phyloP scores from a whole-genome alignment of 2,888 invertebrate genomes.

The Philereme vetulata region DNA sequence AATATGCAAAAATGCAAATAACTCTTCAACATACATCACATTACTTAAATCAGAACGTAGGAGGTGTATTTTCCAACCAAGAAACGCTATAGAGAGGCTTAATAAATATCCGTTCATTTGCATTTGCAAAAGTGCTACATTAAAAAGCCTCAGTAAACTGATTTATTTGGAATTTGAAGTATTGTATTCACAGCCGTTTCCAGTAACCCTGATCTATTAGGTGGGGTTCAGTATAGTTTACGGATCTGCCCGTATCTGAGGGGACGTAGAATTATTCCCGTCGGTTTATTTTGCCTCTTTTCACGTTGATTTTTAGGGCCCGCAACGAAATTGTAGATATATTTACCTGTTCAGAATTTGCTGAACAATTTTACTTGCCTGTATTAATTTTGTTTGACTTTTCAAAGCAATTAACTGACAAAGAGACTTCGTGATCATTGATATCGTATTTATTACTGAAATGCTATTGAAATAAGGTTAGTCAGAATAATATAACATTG shows the following conservation, averaged over 20 bases:
- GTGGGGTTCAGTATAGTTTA: conserved; percentile 63
- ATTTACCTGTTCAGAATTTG: conserved; percentile 31
- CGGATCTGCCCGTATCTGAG: conserved; percentile 60
- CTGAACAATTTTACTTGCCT: conserved; percentile 28
- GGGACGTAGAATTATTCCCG: conserved; percentile 67
- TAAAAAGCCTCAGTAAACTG: too few relatives aligned
- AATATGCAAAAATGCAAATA: too few relatives aligned
- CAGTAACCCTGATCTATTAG: conserved; percentile 44
- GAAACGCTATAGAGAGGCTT: too few relatives aligned
- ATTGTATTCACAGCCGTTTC: conserved; percentile 40
- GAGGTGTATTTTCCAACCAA: too few relatives aligned
- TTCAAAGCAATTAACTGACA: background rate
- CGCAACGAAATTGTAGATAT: conserved; percentile 31
- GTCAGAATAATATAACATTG: conserved; percentile 15
- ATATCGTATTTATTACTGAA: conserved; percentile 29
- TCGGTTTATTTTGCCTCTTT: conserved; percentile 61
- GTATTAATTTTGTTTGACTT: conserved; percentile 29
- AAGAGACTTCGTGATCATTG: background rate
- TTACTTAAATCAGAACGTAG: too few relatives aligned
- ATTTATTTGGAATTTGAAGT: too few relatives aligned
- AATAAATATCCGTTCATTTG: too few relatives aligned
- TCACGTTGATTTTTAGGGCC: conserved; percentile 35
- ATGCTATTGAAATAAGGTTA: conserved; percentile 44
- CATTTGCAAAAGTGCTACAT: too few relatives aligned
- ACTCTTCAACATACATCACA: too few relatives aligned